Evolutionary conservation across 2,888 invertebrate species (phyloP).

Genomic region (Altica lythri): DNA sequence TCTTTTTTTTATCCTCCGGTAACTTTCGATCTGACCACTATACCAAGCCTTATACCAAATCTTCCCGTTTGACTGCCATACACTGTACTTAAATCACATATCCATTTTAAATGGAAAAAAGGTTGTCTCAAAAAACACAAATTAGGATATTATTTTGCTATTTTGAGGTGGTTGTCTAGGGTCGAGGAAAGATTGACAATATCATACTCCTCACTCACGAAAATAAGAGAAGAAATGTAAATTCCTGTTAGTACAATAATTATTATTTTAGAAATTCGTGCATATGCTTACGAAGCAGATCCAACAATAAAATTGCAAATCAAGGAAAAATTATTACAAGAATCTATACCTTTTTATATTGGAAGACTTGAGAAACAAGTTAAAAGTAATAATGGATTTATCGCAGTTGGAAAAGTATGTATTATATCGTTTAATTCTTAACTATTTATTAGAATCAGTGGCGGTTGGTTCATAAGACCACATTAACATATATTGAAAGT

Average conservation of each 20-base stretch:
- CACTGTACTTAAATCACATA: background rate
- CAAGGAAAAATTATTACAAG: too few relatives aligned
- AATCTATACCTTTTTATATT: too few relatives aligned
- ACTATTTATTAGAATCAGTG: too few relatives aligned
- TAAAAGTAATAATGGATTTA: constrained; percentile 65
- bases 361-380: constrained; percentile 63
- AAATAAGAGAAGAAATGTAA: too few relatives aligned
- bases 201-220: background rate
- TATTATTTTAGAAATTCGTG: constrained; percentile 58
- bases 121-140: background rate
- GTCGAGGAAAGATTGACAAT: background rate
- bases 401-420: constrained; percentile 57
- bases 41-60: too few relatives aligned
- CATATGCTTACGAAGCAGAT: constrained; percentile 63
- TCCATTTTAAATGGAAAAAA: background rate
- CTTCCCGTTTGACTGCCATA: too few relatives aligned
- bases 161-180: constrained; percentile 51
- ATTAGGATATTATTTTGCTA: background rate
- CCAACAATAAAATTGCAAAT: constrained; percentile 59
- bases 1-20: too few relatives aligned
- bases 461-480: too few relatives aligned
- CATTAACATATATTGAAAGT: too few relatives aligned
- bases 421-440: too few relatives aligned
- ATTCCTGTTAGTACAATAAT: background rate
- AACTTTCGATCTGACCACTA: too few relatives aligned